Conservation (phyloP, 2,888 invertebrate species). For the Dryococelus australis region DNA sequence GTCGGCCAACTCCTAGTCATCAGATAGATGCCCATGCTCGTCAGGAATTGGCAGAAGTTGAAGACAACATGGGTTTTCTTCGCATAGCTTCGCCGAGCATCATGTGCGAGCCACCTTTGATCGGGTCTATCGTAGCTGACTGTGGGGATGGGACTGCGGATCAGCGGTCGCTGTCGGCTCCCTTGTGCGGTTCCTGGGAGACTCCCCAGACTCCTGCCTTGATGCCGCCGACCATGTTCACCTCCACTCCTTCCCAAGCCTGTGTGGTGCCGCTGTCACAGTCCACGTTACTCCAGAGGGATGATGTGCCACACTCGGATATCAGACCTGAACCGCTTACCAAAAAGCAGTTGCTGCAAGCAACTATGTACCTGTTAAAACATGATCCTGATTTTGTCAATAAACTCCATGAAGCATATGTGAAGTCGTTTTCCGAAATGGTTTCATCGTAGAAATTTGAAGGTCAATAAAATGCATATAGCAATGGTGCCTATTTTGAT, state of each 20-base stretch:
- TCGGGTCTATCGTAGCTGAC: neutral
- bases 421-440: slow-evolving; percentile 80
- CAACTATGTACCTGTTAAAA: slow-evolving; percentile 85
- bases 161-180: slow-evolving; percentile 46
- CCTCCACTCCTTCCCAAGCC: slow-evolving; percentile 62
- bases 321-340: slow-evolving; percentile 75
- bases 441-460: slow-evolving; percentile 56
- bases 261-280: neutral
- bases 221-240: slow-evolving; percentile 89
- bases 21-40: neutral
- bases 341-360: slow-evolving; percentile 87
- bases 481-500: neutral
- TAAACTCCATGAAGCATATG: slow-evolving; percentile 91
- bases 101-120: slow-evolving; percentile 54
- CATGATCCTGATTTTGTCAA: slow-evolving; percentile 88
- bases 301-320: slow-evolving; percentile 32
- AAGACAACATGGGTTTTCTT: slow-evolving; percentile 59
- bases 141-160: slow-evolving; percentile 24
- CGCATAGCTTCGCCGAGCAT: slow-evolving; percentile 61
- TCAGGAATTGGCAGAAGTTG: neutral
- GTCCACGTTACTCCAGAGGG: neutral
- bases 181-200: slow-evolving; percentile 42
- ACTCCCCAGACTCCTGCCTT: slow-evolving; percentile 66
- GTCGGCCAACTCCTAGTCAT: neutral
- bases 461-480: neutral